Evolutionary conservation across 1,140 invertebrate species (phyloP).

Genomic region (Eriosoma lanigerum): DNA sequence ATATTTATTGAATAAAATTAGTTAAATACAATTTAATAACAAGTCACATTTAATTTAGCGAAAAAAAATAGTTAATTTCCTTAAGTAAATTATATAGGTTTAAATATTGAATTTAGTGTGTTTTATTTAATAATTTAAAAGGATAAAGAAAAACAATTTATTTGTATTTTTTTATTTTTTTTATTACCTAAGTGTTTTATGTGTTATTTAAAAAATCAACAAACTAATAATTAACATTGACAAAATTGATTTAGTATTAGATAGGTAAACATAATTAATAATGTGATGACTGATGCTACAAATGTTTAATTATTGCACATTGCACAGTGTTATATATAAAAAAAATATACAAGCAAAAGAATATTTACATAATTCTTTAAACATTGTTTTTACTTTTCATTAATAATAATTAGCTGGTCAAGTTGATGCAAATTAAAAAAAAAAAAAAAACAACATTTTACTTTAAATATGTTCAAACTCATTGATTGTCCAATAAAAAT

Average conservation of each 20-base stretch:
- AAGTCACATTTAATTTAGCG: too few relatives aligned
- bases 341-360: slow-evolving; percentile 42
- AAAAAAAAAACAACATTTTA: not conserved
- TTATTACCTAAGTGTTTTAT: slow-evolving; percentile 3
- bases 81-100: too few relatives aligned
- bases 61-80: too few relatives aligned
- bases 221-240: slow-evolving; percentile 38
- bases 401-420: slow-evolving; percentile 20
- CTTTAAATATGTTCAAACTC: slow-evolving; percentile 15
- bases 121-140: not conserved
- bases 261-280: slow-evolving; percentile 27
- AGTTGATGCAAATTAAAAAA: slow-evolving; percentile 25
- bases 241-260: slow-evolving; percentile 28
- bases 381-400: slow-evolving; percentile 17
- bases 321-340: slow-evolving; percentile 6
- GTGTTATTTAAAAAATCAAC: slow-evolving; percentile 30
- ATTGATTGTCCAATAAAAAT: slow-evolving; percentile 44
- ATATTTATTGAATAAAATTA: too few relatives aligned
- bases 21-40: too few relatives aligned
- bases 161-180: slow-evolving; percentile 29
- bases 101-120: not conserved
- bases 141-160: not conserved
- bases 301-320: slow-evolving; percentile 38
- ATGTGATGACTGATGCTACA: not conserved
- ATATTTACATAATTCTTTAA: slow-evolving; percentile 17